Conservation (phyloP, 2,888 invertebrate genomes). For the Saturnia pavonia region DNA sequence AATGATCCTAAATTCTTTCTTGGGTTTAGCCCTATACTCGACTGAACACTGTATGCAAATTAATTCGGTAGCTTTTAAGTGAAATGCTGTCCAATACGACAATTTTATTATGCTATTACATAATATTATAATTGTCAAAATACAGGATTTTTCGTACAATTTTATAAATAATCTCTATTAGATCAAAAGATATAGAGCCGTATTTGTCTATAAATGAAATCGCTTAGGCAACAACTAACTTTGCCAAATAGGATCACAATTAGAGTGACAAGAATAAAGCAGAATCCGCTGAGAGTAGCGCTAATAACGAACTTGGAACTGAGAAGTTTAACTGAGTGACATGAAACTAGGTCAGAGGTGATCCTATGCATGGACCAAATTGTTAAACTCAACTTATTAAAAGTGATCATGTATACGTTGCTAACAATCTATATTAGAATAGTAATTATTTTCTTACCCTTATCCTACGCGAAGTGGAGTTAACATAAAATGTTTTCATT, state of each 20-base stretch:
- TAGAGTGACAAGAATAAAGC: slow-evolving; percentile 33
- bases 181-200: not conserved
- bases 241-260: slow-evolving; percentile 20
- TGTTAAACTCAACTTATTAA: slow-evolving; percentile 16
- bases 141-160: no score
- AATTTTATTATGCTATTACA: not conserved
- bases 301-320: slow-evolving; percentile 49
- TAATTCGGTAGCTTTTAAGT: not conserved
- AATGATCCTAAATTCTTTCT: not conserved
- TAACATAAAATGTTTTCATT: not conserved
- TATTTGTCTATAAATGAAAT: not conserved
- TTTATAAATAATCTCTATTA: not conserved
- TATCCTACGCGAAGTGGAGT: not conserved
- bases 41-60: not conserved
- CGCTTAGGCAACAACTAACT: slow-evolving; percentile 7
- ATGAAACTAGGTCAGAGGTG: slow-evolving; percentile 36
- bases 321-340: slow-evolving; percentile 30
- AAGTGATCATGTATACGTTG: not conserved
- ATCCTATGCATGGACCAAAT: slow-evolving; percentile 31
- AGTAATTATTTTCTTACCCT: not conserved
- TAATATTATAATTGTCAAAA: not conserved
- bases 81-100: not conserved
- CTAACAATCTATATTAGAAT: not conserved
- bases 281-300: slow-evolving; percentile 39
- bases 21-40: not conserved